Evolutionary conservation across 2,797 vertebrate species (phyloP).

Genomic region (Sorex maritimensis): DNA sequence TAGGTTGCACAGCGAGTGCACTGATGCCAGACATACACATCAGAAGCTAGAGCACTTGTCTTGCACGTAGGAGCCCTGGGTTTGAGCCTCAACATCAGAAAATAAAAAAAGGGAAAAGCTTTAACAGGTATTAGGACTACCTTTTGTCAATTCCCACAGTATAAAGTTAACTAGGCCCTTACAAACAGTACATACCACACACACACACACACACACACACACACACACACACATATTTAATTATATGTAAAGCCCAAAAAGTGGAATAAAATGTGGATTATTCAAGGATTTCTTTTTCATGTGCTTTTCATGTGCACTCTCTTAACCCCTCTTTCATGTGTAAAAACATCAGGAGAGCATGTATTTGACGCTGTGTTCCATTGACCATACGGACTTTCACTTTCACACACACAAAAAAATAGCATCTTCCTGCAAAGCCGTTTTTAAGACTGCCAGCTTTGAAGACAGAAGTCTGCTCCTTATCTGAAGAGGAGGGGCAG

Average conservation of each 20-base stretch:
- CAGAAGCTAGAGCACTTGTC: no score
- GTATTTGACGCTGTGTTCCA: background rate
- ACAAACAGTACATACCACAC: background rate
- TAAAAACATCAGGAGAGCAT: background rate
- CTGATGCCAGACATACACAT: no score
- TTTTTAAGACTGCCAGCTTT: background rate
- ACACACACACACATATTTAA: background rate
- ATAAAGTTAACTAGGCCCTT: background rate
- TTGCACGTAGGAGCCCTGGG: no score
- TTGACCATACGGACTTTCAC: background rate
- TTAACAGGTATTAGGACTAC: background rate
- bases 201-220: background rate
- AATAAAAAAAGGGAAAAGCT: background rate
- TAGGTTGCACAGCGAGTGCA: no score
- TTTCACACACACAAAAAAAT: background rate
- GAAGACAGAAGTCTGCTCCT: background rate
- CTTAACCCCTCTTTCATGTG: background rate
- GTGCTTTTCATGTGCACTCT: background rate
- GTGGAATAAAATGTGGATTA: constrained; percentile 14
- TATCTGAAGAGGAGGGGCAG: background rate
- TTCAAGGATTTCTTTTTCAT: background rate
- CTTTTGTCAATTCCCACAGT: background rate
- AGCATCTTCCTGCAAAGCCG: background rate
- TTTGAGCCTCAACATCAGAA: no score
- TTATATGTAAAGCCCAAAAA: constrained; percentile 37